Conservation (phyloP, 2,113 vertebrate species). For the Illadopsis cleaveri region DNA sequence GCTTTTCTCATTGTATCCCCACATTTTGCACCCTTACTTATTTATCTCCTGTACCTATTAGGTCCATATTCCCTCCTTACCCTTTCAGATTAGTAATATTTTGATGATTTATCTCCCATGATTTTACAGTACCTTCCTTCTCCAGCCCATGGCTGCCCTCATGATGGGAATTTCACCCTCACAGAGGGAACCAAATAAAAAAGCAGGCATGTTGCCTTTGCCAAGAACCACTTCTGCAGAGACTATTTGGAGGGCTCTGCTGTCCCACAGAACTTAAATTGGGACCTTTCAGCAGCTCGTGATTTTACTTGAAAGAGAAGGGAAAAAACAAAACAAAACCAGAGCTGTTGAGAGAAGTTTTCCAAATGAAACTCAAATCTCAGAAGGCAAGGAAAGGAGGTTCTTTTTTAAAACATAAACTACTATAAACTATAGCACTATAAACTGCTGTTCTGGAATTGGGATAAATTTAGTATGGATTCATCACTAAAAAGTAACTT, state of each 20-base stretch:
- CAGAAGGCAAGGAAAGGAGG: background rate
- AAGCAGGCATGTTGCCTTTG: background rate
- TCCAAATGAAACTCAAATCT: constrained; percentile 44
- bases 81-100: background rate
- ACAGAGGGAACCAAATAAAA: background rate
- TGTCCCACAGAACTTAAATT: constrained; percentile 2
- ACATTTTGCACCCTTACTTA: background rate
- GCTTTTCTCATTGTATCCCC: background rate
- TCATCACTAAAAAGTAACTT: background rate
- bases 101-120: background rate
- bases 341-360: constrained; percentile 26
- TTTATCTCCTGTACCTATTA: background rate
- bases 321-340: fast-evolving
- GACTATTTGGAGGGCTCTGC: background rate
- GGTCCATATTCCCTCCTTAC: background rate
- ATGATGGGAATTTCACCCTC: background rate
- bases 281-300: constrained; percentile 19
- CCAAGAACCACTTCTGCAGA: background rate
- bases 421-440: background rate
- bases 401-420: constrained; percentile 8
- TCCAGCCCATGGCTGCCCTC: background rate
- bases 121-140: background rate
- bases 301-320: constrained; percentile 21
- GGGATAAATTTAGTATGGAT: constrained; percentile 30
- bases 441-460: background rate